These are phyloP conservation scores for Aplochiton taeniatus DNA, from an alignment of 2,797 vertebrate genomes.

Conservation along the genomic window DNA sequence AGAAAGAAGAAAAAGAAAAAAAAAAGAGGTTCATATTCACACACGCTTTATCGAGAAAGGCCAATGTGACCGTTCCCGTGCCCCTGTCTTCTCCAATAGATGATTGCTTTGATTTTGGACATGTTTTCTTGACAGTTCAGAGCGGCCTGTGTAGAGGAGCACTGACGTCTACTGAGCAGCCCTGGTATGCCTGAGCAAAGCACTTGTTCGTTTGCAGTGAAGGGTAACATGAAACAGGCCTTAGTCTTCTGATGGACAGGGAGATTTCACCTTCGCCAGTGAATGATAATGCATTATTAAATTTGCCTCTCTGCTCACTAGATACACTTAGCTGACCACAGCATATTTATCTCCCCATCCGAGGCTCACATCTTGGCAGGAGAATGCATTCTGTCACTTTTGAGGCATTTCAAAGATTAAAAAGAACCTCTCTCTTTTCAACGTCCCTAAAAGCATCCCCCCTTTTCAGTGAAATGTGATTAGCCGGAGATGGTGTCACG, in stretches of 20 bases:
- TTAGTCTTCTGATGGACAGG: conserved; percentile 89
- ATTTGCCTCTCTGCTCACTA: conserved; percentile 99
- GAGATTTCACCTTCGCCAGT: conserved; percentile 99
- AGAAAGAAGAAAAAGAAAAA: conserved; percentile 20
- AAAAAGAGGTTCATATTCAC: conserved; percentile 44
- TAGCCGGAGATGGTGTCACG: conserved; percentile 95
- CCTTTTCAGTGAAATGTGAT: conserved; percentile 90
- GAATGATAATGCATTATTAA: conserved; percentile 99
- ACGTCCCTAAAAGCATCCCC: conserved; percentile 92
- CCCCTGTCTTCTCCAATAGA: conserved; percentile 53
- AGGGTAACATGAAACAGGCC: conserved; percentile 82
- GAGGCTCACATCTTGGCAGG: conserved; percentile 98
- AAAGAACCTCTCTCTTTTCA: conserved; percentile 99
- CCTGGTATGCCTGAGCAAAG: conserved; percentile 75
- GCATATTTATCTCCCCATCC: conserved; percentile 99
- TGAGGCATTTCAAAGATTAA: conserved; percentile 99
- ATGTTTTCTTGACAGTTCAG: conserved; percentile 55
- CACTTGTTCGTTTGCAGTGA: conserved; percentile 78
- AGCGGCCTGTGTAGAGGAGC: conserved; percentile 44
- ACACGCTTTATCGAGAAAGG: conserved; percentile 51
- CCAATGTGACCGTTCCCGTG: conserved; percentile 53
- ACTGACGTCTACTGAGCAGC: conserved; percentile 66
- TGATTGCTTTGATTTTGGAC: conserved; percentile 63
- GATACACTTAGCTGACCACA: conserved; percentile 99
- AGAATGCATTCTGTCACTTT: conserved; percentile 99